These are phyloP conservation scores for Lampris megalopsis DNA, from an alignment of 2,113 vertebrate species.

Conservation along the genomic window DNA sequence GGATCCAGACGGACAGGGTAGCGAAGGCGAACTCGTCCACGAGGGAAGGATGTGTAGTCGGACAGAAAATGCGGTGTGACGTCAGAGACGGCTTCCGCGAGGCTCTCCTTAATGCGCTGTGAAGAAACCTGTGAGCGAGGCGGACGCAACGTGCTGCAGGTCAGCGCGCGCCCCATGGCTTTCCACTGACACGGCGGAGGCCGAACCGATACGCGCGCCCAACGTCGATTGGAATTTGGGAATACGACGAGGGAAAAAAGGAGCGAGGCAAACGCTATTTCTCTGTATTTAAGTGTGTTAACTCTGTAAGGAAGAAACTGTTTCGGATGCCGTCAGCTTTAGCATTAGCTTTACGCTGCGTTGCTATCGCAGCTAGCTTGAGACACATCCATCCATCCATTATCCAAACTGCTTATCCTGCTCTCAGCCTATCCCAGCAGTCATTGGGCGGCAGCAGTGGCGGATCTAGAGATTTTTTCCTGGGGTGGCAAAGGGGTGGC, in stretches of 20 bases:
- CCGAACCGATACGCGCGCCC: conserved; percentile 61
- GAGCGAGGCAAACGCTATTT: conserved; percentile 18
- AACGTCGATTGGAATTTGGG: conserved; percentile 58
- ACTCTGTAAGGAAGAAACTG: conserved; percentile 43
- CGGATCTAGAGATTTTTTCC: too few species aligned
- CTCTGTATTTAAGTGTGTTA: conserved; percentile 15
- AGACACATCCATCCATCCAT: too few species aligned
- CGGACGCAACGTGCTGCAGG: conserved; percentile 70
- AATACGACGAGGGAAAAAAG: conserved; percentile 19
- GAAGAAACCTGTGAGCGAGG: conserved; percentile 75
- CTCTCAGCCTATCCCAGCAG: too few species aligned
- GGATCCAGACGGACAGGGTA: conserved; percentile 68
- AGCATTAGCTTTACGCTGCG: conserved; percentile 17
- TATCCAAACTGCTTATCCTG: too few species aligned
- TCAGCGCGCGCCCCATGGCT: conserved; percentile 60
- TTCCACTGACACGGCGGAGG: conserved; percentile 61
- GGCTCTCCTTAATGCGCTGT: conserved; percentile 69
- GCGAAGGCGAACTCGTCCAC: conserved; percentile 63
- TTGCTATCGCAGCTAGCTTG: neutral
- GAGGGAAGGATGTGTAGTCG: conserved; percentile 73
- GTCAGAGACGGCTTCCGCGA: conserved; percentile 59
- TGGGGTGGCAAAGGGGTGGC: too few species aligned
- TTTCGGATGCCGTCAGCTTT: conserved; percentile 24
- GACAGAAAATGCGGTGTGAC: conserved; percentile 78
- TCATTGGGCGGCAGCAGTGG: too few species aligned